phyloP scores from a whole-genome alignment of 1,140 invertebrate genomes.

The Drosophila cardini region DNA sequence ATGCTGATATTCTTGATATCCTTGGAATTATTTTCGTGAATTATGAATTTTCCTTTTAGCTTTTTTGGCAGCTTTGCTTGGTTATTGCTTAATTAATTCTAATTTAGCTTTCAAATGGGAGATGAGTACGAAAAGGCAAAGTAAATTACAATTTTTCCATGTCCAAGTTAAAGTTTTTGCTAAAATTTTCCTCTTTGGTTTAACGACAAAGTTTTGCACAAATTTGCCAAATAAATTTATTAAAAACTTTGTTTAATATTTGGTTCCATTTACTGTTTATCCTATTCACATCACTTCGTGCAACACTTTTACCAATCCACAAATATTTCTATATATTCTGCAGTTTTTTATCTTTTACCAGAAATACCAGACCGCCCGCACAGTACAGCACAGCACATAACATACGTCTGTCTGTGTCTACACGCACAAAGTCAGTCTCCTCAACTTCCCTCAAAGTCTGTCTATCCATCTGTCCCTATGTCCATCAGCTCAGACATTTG shows the following conservation, averaged over 20 bases:
- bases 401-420: conserved; percentile 10
- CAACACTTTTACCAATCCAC: neutral
- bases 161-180: too few relatives aligned
- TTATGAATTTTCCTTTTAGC: conserved; percentile 49
- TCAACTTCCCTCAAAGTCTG: neutral
- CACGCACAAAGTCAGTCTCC: neutral
- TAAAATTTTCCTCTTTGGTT: too few relatives aligned
- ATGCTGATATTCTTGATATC: conserved; percentile 59
- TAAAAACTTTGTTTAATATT: neutral
- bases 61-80: neutral
- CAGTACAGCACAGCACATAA: neutral
- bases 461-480: conserved; percentile 17
- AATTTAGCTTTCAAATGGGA: neutral
- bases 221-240: too few relatives aligned
- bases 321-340: neutral
- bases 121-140: neutral
- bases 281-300: neutral
- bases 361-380: conserved; percentile 30
- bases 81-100: neutral
- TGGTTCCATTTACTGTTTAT: neutral
- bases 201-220: too few relatives aligned
- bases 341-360: conserved; percentile 16
- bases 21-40: conserved; percentile 40
- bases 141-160: neutral
- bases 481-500: conserved; percentile 65